Conservation (phyloP, 2,888 invertebrate genomes). For the Mantis religiosa region DNA sequence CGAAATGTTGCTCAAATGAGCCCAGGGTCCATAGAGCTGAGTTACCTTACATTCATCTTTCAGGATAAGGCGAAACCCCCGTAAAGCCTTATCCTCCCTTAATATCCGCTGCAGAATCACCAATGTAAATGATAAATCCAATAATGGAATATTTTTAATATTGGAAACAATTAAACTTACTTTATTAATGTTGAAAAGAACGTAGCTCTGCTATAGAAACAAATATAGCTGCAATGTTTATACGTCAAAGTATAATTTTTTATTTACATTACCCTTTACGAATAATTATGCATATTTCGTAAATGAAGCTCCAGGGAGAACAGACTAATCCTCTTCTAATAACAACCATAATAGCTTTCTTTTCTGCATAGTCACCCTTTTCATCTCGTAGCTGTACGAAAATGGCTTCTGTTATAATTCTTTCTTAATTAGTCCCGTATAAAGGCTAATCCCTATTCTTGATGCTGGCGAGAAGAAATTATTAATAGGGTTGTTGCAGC, state of each 20-base stretch:
- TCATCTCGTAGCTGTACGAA: not conserved
- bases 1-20: no score
- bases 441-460: not conserved
- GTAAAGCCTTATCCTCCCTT: no score
- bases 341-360: not conserved
- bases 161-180: no score
- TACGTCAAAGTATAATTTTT: not conserved
- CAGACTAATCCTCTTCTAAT: not conserved
- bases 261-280: not conserved
- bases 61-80: no score
- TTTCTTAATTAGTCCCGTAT: constrained; percentile 9
- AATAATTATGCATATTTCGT: not conserved
- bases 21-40: no score
- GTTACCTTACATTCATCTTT: no score
- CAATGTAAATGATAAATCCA: no score
- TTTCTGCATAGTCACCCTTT: not conserved
- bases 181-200: no score
- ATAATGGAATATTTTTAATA: no score
- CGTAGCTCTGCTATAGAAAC: no score
- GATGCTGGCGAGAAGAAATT: not conserved
- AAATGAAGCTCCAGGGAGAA: not conserved
- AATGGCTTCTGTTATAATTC: constrained; percentile 5
- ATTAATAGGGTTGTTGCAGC: not conserved
- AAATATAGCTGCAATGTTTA: not conserved
- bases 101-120: no score